These are phyloP conservation scores for Florisuga fusca DNA, from an alignment of 2,797 vertebrate species.

Conservation along the genomic window DNA sequence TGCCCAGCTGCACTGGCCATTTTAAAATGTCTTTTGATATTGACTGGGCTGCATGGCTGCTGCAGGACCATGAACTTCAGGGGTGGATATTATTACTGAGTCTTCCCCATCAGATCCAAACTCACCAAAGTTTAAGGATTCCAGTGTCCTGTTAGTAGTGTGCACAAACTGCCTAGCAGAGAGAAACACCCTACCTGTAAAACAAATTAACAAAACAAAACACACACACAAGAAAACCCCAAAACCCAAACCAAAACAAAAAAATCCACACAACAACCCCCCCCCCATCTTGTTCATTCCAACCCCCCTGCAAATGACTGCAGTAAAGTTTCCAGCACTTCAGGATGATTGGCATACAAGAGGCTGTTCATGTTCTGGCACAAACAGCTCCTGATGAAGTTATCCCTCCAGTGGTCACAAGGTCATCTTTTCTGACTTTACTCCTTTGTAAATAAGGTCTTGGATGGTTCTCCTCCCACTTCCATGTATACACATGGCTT, in stretches of 20 bases:
- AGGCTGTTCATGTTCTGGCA: background rate
- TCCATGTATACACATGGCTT: background rate
- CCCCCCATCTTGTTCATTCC: background rate
- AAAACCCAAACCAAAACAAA: background rate
- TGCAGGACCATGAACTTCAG: background rate
- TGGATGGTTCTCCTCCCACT: background rate
- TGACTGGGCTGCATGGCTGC: background rate
- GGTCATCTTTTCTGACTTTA: constrained; percentile 60
- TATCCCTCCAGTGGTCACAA: constrained; percentile 48
- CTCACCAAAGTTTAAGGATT: background rate
- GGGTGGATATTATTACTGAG: too few relatives aligned
- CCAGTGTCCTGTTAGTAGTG: too few relatives aligned
- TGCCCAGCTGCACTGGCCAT: background rate
- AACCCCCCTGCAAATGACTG: background rate
- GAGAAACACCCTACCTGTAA: background rate
- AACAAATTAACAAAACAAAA: background rate
- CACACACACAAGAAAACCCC: too few relatives aligned
- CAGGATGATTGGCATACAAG: background rate
- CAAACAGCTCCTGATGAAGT: constrained; percentile 36
- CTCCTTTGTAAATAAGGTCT: background rate
- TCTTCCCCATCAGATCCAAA: background rate
- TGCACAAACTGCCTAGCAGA: background rate
- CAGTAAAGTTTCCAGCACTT: background rate
- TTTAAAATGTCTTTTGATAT: background rate
- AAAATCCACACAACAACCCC: too few relatives aligned